Evolutionary conservation across 2,113 vertebrate genomes (phyloP).

Genomic region (Pogona vitticeps): DNA sequence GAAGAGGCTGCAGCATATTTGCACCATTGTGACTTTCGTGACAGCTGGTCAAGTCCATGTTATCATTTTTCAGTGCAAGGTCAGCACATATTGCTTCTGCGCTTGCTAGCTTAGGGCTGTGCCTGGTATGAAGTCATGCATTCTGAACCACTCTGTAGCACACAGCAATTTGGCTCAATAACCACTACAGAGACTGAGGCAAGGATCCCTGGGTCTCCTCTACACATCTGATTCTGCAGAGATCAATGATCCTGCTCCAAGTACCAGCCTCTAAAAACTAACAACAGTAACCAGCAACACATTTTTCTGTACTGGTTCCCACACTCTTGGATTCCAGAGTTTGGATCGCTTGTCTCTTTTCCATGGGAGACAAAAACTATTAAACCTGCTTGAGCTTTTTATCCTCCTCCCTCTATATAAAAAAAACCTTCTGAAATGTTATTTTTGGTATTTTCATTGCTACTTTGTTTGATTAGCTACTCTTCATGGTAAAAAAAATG

Average conservation of each 20-base stretch:
- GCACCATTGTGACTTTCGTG: background rate
- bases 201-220: background rate
- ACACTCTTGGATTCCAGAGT: background rate
- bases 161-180: background rate
- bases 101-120: background rate
- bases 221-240: background rate
- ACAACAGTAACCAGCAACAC: background rate
- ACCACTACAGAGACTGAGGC: background rate
- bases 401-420: background rate
- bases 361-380: background rate
- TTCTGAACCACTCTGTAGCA: background rate
- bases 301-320: background rate
- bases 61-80: background rate
- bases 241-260: background rate
- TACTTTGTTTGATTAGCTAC: background rate
- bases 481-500: background rate
- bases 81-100: background rate
- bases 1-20: background rate
- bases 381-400: background rate
- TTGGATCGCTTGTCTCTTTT: background rate
- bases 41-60: background rate
- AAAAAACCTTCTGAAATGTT: background rate
- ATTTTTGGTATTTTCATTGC: background rate
- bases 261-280: background rate
- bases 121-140: background rate